A percentile compares a stretch with the other conserved stretches of the same genome.
Evolutionary conservation across 1,140 invertebrate genomes (phyloP).

Genomic region (Hydropsyche tenuis): DNA sequence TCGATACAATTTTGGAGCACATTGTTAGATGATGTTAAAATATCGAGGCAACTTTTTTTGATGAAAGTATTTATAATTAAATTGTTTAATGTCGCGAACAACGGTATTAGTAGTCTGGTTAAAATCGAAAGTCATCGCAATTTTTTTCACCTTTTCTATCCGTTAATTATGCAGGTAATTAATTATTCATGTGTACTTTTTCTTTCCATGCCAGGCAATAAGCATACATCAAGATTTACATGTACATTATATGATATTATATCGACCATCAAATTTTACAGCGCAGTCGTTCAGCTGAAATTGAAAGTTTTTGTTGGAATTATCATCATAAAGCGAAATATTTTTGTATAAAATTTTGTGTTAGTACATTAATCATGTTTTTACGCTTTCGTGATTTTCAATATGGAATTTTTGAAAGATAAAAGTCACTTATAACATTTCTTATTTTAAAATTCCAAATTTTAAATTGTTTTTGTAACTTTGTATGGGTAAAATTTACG

Average conservation of each 20-base stretch:
- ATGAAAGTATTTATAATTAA: too few relatives aligned
- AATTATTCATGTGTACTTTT: background rate
- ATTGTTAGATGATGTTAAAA: too few relatives aligned
- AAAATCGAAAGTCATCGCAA: slow-evolving; percentile 3
- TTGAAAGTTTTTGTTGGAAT: background rate
- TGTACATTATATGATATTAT: background rate
- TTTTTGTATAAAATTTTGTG: background rate
- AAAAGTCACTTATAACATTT: too few relatives aligned
- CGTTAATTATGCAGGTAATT: background rate
- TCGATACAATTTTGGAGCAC: too few relatives aligned
- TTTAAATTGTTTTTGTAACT: too few relatives aligned
- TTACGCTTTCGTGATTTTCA: slow-evolving; percentile 1
- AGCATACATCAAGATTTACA: background rate
- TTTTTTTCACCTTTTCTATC: background rate
- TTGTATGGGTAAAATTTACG: too few relatives aligned
- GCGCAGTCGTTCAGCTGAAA: background rate
- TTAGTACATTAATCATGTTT: slow-evolving; percentile 8
- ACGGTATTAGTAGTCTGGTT: background rate
- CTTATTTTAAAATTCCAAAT: too few relatives aligned
- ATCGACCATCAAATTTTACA: background rate
- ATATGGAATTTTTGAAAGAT: too few relatives aligned
- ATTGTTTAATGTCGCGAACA: background rate
- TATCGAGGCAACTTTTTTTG: too few relatives aligned
- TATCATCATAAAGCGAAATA: too few relatives aligned
- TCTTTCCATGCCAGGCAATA: too few relatives aligned